Conservation (phyloP, 2,797 vertebrate species). For the Gambelia wislizenii region DNA sequence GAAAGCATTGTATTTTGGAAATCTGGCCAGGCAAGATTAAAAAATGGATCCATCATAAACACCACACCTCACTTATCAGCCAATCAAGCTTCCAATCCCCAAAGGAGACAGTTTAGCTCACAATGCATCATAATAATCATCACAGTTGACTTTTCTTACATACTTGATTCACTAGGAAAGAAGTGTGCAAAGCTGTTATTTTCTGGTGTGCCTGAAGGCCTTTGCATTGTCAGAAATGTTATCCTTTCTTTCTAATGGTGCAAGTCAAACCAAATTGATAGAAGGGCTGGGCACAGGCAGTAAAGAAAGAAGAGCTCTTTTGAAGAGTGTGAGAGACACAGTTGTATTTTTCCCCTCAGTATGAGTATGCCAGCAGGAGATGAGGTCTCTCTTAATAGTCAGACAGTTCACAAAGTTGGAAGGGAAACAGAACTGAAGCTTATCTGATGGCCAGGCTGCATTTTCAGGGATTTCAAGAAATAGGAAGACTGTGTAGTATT, state of each 20-base stretch:
- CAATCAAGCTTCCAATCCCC: not conserved
- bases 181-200: not conserved
- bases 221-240: conserved; percentile 1
- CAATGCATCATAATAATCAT: not conserved
- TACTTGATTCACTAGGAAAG: not conserved
- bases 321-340: not conserved
- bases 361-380: not conserved
- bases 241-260: not conserved
- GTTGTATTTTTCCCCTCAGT: not conserved
- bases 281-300: not conserved
- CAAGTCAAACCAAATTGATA: not conserved
- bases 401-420: not conserved
- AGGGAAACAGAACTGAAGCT: not conserved
- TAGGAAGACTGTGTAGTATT: not conserved
- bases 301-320: conserved; percentile 3
- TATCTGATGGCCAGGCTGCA: not conserved
- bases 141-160: not conserved
- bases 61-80: not conserved
- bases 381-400: conserved; percentile 10
- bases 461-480: not conserved
- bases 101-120: not conserved
- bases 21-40: not conserved
- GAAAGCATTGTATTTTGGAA: not conserved
- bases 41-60: not conserved
- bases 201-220: not conserved